A percentile compares a stretch with the other conserved stretches of the same genome.
Conservation (phyloP, 2,113 vertebrate genomes). For the Tringa solitaria region DNA sequence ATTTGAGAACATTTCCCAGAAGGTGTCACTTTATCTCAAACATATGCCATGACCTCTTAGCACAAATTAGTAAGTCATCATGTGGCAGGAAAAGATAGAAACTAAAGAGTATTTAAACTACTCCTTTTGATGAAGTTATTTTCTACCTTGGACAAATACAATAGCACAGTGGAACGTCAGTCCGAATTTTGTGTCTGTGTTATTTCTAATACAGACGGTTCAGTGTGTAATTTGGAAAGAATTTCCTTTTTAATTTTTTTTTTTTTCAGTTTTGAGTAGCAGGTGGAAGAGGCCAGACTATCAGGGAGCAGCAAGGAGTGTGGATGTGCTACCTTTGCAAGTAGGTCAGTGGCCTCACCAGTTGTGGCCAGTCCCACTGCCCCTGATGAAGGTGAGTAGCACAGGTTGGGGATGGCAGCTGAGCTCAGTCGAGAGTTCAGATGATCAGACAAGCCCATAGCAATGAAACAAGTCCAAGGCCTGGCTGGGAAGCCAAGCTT, state of each 20-base stretch:
- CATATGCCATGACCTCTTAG: background rate
- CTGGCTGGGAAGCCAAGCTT: background rate
- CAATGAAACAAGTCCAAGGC: background rate
- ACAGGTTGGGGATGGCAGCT: background rate
- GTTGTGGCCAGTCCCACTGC: background rate
- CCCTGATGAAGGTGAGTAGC: fast-evolving
- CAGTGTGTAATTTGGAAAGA: background rate
- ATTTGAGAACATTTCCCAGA: background rate
- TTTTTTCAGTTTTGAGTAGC: background rate
- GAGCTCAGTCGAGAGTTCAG: background rate
- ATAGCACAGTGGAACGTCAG: background rate
- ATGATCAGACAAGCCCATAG: background rate
- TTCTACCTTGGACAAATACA: background rate
- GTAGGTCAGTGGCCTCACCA: background rate
- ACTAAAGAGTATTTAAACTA: background rate
- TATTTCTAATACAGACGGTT: background rate
- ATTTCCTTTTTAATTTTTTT: background rate
- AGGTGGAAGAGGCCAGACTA: background rate
- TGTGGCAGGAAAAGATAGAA: background rate
- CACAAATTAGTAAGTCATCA: background rate
- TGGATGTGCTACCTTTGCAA: fast-evolving
- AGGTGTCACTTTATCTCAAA: background rate
- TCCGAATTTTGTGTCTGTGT: background rate
- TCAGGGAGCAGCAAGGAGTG: background rate
- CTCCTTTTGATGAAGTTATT: background rate